Conservation (phyloP, 2,113 vertebrate species). For the Perca fluviatilis region DNA sequence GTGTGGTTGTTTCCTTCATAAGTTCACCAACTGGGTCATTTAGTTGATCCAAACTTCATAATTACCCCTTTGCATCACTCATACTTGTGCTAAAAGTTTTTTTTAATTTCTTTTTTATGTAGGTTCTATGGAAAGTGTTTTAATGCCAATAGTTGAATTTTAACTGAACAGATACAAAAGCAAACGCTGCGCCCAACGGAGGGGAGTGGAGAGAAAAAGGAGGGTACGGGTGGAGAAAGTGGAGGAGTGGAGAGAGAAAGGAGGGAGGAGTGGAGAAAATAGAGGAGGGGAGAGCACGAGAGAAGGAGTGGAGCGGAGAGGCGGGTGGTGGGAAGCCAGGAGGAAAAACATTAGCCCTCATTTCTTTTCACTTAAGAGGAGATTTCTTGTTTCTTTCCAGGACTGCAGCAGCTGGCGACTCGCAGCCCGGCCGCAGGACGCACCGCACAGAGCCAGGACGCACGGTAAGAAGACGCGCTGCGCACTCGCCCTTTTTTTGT, state of each 20-base stretch:
- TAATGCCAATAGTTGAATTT: background rate
- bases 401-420: background rate
- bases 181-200: background rate
- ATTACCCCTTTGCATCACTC: background rate
- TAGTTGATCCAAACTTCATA: background rate
- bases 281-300: constrained; percentile 36
- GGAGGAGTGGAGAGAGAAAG: background rate
- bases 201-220: background rate
- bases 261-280: constrained; percentile 10
- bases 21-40: constrained; percentile 23
- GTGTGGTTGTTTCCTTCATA: background rate
- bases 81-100: background rate
- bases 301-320: constrained; percentile 23
- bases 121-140: constrained; percentile 3
- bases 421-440: background rate
- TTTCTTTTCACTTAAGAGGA: constrained; percentile 1
- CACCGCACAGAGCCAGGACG: constrained; percentile 9
- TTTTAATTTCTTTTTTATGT: too few species aligned
- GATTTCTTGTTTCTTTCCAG: background rate
- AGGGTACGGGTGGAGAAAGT: background rate
- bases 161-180: background rate
- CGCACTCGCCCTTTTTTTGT: background rate
- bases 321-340: constrained; percentile 13
- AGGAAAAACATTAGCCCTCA: constrained; percentile 44
- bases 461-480: constrained; percentile 52